Base-by-base conservation (phyloP, 2,797 vertebrate genomes). In the Ataeniobius toweri region DNA sequence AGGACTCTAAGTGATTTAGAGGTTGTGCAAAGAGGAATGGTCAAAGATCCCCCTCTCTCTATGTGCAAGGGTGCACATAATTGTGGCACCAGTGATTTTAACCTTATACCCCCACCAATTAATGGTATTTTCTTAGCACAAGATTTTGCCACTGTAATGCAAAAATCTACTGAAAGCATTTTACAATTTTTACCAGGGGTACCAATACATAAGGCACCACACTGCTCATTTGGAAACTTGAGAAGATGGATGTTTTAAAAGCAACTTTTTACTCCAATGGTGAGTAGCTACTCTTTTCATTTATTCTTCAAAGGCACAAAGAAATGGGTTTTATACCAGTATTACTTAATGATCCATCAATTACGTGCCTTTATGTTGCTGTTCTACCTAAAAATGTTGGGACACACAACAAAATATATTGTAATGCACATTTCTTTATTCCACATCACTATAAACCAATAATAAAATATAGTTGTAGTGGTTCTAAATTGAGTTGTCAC, bases 381-480 rank as follows among this genome's bases (percentile, higher is more conserved):
- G 10, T 24, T 67, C 2, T 3, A 16, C 13, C 14, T 69, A 46
- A 39, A 69, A 48, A n/a, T 6, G 24, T 68, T 44, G 31, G 9
- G 22, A 79, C 36, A 44, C 75, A 81, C 48, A 50, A 55, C 74
- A 58, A 68, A 10, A 5, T 2, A 79, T 87, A 86, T 77, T 85
- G 84, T 88, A 87, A 92, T 92, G 85, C 93, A 91, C 87, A 85
- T 88, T 90, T 93, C 92, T 94, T 89, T 93, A 94, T 93, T 94
- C 82, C 94, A 95, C 94, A 93, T 92, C 94, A 95, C 93, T 94
- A 91, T 88, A 94, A 95, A 94, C 86, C 92, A 91, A 92, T 93
- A 85, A 90, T 69, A 94, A 92, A 91, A 94, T 89, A 91, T 89
- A 91, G 90, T 86, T 48, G 83, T 91, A 85, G 80, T 89, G 75